Base-by-base conservation (phyloP, 1,140 invertebrate species). In the Vanessa atalanta region DNA sequence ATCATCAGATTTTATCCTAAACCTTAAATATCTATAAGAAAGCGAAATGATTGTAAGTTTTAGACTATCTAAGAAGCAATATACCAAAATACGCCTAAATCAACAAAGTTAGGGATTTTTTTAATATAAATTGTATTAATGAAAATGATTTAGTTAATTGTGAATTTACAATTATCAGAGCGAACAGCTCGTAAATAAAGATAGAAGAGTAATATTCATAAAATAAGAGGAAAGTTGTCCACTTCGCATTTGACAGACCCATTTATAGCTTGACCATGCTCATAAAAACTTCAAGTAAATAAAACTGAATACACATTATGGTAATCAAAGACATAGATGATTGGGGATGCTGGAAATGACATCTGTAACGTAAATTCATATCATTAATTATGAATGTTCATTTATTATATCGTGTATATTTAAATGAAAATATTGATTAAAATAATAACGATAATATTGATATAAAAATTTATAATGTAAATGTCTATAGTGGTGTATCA, bases 251-350 rank as follows among this genome's bases (percentile, higher is more conserved):
- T 71, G 70, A 71, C 70, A 71, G 50, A 65, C 64, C 53, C 65
- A 65, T 69, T 74, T 47, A 65, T 69, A 74, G 66, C 66, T 47
- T 68, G 53, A 31, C 15, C 72, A 69, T 64, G 47, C 4, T 47
- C 61, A 69, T 74, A 74, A 74, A 74, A 74, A 69, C 47, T 16
- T 65, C 61, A 53, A 53, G 60, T 70, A 65, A 65, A 65, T 70
- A 70, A 70, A 75, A 75, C 66, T 70, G 47, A 75, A 65, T 68
- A 66, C 55, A 47, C 47, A 68, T 68, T 75, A 75, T 75, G 73
- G 51, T 65, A 75, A 75, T 75, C 47, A 37, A 15, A 7, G 13
- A 26, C 57, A 15, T 61, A 31, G 57, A 61, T 31, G 4, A 61
- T 26, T 12, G 26, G 31, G 13, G 14, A n/a, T 37, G 8, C 26